These are phyloP conservation scores for Chromis chromis DNA, from an alignment of 2,797 vertebrate species.

Conservation along the genomic window DNA sequence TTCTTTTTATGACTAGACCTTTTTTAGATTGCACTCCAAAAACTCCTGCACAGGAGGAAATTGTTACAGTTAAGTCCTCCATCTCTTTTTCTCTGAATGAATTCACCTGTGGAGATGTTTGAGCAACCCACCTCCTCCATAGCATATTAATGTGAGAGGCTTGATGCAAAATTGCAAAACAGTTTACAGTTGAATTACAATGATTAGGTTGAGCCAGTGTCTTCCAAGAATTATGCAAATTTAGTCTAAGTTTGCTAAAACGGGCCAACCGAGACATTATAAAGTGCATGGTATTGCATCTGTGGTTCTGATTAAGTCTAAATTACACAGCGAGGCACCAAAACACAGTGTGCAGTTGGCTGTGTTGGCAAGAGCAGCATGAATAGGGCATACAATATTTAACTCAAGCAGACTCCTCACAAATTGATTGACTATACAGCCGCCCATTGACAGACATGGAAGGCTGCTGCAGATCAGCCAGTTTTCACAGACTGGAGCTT, in stretches of 20 bases:
- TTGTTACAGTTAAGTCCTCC: conserved; percentile 4
- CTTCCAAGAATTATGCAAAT: neutral
- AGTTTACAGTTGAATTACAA: conserved; percentile 5
- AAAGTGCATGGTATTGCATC: conserved; percentile 23
- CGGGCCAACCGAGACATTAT: neutral
- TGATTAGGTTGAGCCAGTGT: neutral
- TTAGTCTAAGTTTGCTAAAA: neutral
- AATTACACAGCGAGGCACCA: conserved; percentile 15
- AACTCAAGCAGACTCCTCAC: conserved; percentile 30
- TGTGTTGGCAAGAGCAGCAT: conserved; percentile 24
- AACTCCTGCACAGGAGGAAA: conserved; percentile 27
- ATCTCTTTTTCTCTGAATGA: conserved; percentile 27
- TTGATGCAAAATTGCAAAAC: conserved; percentile 1
- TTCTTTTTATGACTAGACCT: conserved; percentile 55
- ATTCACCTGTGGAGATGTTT: neutral
- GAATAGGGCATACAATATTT: conserved; percentile 33
- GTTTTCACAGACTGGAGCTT: conserved; percentile 27
- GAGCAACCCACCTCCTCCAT: neutral
- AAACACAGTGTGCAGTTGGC: neutral
- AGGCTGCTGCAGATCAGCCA: conserved; percentile 37
- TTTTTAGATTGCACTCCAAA: conserved; percentile 37
- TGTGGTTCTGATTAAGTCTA: conserved; percentile 36
- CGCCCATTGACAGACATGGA: conserved; percentile 43
- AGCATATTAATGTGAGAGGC: neutral
- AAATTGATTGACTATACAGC: conserved; percentile 37